phyloP scores from a whole-genome alignment of 2,113 vertebrate species.

The Dolichallabes microphthalmus region DNA sequence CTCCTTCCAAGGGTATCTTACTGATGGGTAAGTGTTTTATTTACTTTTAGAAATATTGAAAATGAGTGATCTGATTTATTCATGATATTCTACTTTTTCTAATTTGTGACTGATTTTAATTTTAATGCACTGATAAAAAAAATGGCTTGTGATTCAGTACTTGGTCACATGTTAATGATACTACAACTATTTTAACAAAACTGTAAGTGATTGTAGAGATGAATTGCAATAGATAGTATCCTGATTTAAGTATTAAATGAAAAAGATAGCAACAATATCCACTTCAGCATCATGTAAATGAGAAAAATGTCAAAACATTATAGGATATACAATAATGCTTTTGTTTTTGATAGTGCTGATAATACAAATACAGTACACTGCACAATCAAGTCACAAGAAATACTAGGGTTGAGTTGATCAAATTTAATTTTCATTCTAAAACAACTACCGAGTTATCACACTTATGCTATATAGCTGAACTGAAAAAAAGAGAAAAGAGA shows the following conservation, averaged over 20 bases:
- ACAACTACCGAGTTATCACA: neutral
- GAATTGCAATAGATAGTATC: neutral
- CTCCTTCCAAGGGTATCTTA: constrained; percentile 86
- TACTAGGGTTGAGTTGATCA: neutral
- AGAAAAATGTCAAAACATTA: neutral
- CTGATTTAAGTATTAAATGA: neutral
- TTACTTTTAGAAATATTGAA: neutral
- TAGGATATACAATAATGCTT: neutral
- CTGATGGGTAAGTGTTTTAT: constrained; percentile 81
- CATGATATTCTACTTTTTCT: neutral
- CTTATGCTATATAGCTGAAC: neutral
- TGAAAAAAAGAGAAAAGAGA: neutral
- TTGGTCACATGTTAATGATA: neutral
- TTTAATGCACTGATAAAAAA: neutral
- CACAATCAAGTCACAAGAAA: neutral
- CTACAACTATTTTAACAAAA: neutral
- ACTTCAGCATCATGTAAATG: neutral
- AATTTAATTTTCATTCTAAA: neutral
- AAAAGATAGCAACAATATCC: neutral
- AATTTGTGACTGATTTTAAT: neutral
- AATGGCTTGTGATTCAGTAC: neutral
- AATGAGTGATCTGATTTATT: neutral
- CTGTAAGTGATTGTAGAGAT: neutral
- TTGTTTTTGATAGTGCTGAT: neutral
- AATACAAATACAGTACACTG: neutral